Evolutionary conservation across 2,113 vertebrate genomes (phyloP).

Genomic region (Gulo gulo): DNA sequence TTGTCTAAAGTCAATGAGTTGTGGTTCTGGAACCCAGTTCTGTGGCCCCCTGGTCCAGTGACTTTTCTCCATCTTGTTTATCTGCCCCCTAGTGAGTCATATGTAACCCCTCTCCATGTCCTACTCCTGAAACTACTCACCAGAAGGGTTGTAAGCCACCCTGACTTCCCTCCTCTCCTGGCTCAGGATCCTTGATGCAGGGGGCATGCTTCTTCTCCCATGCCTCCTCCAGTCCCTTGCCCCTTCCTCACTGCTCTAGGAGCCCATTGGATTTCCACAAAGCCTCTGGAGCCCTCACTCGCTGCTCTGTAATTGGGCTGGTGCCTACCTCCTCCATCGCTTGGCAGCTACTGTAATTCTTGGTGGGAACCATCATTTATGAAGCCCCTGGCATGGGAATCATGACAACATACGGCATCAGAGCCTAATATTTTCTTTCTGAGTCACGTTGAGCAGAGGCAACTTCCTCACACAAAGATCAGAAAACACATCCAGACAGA

Average conservation of each 20-base stretch:
- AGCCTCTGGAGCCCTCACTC: neutral
- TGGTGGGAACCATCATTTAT: neutral
- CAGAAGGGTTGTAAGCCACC: accelerated
- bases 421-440: neutral
- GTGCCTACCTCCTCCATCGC: neutral
- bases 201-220: accelerated
- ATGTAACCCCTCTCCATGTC: neutral
- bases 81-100: neutral
- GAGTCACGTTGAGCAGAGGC: neutral
- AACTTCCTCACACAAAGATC: neutral
- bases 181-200: neutral
- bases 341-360: constrained; percentile 3
- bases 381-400: neutral
- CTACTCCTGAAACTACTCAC: neutral
- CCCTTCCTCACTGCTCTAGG: neutral
- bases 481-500: neutral
- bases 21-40: neutral
- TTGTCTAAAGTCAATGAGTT: neutral
- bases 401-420: neutral
- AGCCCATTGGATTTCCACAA: neutral
- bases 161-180: neutral
- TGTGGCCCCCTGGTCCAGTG: neutral
- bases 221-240: too few species aligned
- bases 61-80: neutral
- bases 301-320: neutral